Evolutionary conservation across 2,888 invertebrate species (phyloP).

Genomic region (Cryptocheilus praepositus): DNA sequence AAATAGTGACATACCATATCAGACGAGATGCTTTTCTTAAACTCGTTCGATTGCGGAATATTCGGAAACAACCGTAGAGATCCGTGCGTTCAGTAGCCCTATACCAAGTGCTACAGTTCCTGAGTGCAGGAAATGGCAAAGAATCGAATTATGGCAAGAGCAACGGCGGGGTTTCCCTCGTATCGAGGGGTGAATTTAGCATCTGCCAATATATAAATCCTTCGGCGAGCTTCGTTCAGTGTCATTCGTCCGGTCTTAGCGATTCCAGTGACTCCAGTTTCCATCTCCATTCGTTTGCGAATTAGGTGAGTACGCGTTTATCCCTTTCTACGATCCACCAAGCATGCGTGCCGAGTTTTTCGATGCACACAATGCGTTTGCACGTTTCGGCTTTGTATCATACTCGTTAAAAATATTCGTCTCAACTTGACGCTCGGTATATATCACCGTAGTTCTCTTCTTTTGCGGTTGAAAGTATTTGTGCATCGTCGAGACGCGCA

Average conservation of each 20-base stretch:
- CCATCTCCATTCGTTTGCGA: conserved; percentile 30
- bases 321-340: neutral
- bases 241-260: conserved; percentile 54
- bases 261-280: conserved; percentile 42
- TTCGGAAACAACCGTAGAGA: no score
- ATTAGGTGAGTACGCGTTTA: conserved; percentile 44
- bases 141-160: conserved; percentile 66
- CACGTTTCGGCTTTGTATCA: no score
- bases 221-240: conserved; percentile 43
- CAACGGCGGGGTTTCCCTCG: conserved; percentile 54
- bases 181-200: conserved; percentile 54
- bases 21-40: neutral
- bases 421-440: no score
- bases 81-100: conserved; percentile 40
- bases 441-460: no score
- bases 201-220: conserved; percentile 54
- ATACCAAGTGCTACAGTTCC: no score
- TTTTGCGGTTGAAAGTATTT: conserved; percentile 23
- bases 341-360: neutral
- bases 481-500: conserved; percentile 18
- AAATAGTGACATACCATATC: neutral
- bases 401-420: no score
- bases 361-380: no score
- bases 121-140: conserved; percentile 3
- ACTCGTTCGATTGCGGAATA: neutral